Base-by-base conservation (phyloP, 1,140 invertebrate genomes). In the Wiebesia pumilae region DNA sequence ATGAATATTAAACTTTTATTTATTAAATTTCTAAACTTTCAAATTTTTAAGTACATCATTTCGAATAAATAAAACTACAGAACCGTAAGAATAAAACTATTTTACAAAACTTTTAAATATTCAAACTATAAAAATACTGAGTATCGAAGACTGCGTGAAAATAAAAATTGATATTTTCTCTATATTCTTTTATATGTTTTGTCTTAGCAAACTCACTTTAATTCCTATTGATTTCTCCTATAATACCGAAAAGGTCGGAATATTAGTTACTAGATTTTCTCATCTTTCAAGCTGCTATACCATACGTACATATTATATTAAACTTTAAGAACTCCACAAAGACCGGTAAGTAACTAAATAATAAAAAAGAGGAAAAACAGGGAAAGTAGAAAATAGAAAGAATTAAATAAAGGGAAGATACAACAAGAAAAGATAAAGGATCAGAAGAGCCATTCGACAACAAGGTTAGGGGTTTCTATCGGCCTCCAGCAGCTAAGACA, bases 391-490 rank as follows among this genome's bases (percentile, higher is more conserved):
- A 81, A 43, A 27, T 43, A 19, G 21, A 69, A 21, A 27, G 27
- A 69, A 73, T n/a, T 38, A 77, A 62, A 35, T 54, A 54, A 21
- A 40, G 7, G 7, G 9, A 10, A 14, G 19, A 33, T 3, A 38
- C 3, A 40, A 40, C 7, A 35, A 58, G 51, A 78, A 77, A 51
- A 65, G 71, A 47, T 69, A 86, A 86, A 80, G 69, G 51, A 69
- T 47, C 14, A 35, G 67, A 51, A 73, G 79, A 80, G 54, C n/a
- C 62, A 77, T 27, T 67, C 87, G 91, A 90, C 89, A 89, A 91
- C 90, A 91, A 92, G 93, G 88, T 93, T 93, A 97, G 96, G 97
- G 96, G 97, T 97, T 97, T 97, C 96, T 97, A 97, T 97, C 96
- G 97, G 97, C 96, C 97, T 97, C 96, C 96, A 97, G 96, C 96